Evolutionary conservation across 2,888 invertebrate species (phyloP).

Genomic region (Chymomyza procnemis): DNA sequence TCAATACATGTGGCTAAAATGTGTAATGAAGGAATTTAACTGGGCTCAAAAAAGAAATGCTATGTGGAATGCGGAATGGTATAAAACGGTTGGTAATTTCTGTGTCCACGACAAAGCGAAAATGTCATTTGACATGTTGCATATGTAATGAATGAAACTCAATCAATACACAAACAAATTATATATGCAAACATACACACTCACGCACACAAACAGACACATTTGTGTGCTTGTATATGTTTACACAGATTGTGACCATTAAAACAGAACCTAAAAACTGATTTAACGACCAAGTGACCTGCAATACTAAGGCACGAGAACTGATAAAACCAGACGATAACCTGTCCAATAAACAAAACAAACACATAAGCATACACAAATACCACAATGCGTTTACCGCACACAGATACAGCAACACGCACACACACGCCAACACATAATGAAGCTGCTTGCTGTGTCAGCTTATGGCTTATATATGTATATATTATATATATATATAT

Average conservation of each 20-base stretch:
- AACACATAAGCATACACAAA: not conserved
- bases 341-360: not conserved
- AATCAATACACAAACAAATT: constrained; percentile 17
- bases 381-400: not conserved
- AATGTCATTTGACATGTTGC: constrained; percentile 8
- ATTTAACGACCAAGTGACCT: not conserved
- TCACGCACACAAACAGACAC: not conserved
- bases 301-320: not conserved
- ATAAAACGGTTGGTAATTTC: not conserved
- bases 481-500: not conserved
- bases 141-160: not conserved
- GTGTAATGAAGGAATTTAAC: not conserved
- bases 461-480: not conserved
- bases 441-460: not conserved
- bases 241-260: constrained; percentile 3
- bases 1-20: constrained; percentile 6
- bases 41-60: not conserved
- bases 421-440: not conserved
- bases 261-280: not conserved
- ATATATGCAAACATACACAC: constrained; percentile 8
- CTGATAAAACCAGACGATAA: not conserved
- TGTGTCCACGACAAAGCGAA: constrained; percentile 2
- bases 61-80: too few relatives aligned
- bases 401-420: not conserved
- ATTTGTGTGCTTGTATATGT: not conserved